These are phyloP conservation scores for Hofmannophila pseudospretella DNA, from an alignment of 2,888 invertebrate genomes.

Conservation along the genomic window DNA sequence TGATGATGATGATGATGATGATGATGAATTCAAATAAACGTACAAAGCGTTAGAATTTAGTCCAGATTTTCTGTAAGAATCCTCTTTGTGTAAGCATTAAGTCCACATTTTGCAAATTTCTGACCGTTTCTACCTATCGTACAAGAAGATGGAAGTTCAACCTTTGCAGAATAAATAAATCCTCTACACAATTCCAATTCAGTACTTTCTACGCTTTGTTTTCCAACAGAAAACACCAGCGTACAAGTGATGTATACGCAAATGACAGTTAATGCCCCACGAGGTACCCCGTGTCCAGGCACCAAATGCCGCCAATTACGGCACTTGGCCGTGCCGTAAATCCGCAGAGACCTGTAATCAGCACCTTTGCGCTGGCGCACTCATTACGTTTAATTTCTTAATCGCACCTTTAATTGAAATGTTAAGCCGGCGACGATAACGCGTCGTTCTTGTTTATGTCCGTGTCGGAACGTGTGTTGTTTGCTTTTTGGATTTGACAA, in stretches of 20 bases:
- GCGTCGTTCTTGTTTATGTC: constrained; percentile 47
- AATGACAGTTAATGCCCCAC: constrained; percentile 12
- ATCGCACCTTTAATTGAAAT: constrained; percentile 70
- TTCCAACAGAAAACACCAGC: too few species aligned
- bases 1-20: too few species aligned
- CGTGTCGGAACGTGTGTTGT: constrained; percentile 37
- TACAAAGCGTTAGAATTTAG: too few species aligned
- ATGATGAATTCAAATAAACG: too few species aligned
- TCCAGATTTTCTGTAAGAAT: too few species aligned
- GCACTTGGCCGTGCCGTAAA: constrained; percentile 39
- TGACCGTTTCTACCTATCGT: too few species aligned
- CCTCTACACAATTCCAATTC: too few species aligned
- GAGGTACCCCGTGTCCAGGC: constrained; percentile 6
- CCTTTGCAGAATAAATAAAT: too few species aligned
- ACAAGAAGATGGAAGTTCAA: too few species aligned
- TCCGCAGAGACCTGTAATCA: constrained; percentile 42
- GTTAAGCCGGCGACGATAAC: constrained; percentile 54
- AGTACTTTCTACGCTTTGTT: too few species aligned
- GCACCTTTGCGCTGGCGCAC: constrained; percentile 39
- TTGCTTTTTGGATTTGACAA: constrained; percentile 32
- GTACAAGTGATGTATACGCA: background rate
- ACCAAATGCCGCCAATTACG: constrained; percentile 47
- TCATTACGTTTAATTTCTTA: constrained; percentile 70
- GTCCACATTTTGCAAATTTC: too few species aligned
- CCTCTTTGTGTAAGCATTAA: too few species aligned